Base-by-base conservation (phyloP, 2,888 invertebrate genomes). In the Euphydryas editha region DNA sequence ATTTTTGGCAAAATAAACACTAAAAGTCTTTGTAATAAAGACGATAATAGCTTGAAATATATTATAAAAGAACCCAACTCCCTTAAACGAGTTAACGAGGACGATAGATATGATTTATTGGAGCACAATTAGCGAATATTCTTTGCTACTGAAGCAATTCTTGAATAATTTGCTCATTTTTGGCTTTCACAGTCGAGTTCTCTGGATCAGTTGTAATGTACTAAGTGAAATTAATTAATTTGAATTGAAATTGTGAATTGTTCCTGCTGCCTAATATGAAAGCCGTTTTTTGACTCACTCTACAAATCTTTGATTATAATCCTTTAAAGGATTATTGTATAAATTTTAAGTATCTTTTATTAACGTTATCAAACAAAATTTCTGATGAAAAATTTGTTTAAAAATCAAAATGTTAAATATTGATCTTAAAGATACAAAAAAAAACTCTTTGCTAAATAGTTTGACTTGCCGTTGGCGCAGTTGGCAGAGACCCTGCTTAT, bases 71-170 rank as follows among this genome's bases (percentile, higher is more conserved):
- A 67, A 62, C 67, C 71, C 73, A 64, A 71, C 68, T 68, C 64
- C 69, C 65, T 69, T 70, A 77, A 83, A 81, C 75, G 78, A 79
- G 67, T 71, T 78, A 81, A 83, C 76, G 78, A 79, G 70, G 59
- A 70, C 77, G 75, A 82, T 87, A 82, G 85, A 85, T 82, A 82
- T 84, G 81, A 88, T 87, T 87, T 81, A 84, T 83, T 73, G 73
- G 64, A 58, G 68, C 72, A 78, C 82, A 84, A 85, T 86, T 85
- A 86, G 76, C 62, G 68, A 39, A 57, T 37, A 70, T 64, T 62
- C 49, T 11, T 47, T 36, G 54, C 36, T 21, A 69, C 30, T 55
- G 54, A 59, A 67, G 56, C 51, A 42, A 59, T 54, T 59, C 46
- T 65, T 30, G 30, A 36, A 36, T 21, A 37, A 30, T 7, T 18